These are phyloP conservation scores for Oopsacas minuta DNA, from an alignment of 37 sponge, comb jelly and placozoan species.

Conservation along the genomic window DNA sequence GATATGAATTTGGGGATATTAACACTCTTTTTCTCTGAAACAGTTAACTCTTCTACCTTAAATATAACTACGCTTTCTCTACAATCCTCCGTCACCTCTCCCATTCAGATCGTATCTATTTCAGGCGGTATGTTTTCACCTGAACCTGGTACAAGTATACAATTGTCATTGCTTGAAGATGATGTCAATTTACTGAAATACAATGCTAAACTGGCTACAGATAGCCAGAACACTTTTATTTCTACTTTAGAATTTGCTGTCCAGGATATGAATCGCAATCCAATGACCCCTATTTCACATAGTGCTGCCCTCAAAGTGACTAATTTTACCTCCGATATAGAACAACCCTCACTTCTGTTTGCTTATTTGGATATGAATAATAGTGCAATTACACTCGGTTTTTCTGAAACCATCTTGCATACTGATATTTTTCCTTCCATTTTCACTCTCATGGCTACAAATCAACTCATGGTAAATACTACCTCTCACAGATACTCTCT, in stretches of 20 bases:
- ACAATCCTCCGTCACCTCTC: constrained; percentile 20
- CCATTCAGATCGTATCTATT: neutral
- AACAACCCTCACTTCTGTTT: constrained; percentile 28
- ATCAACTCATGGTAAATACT: neutral
- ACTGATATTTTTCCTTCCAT: constrained; percentile 30
- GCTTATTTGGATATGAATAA: constrained; percentile 52
- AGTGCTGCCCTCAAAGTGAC: constrained; percentile 25
- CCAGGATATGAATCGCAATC: constrained; percentile 48
- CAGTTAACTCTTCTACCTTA: constrained; percentile 53
- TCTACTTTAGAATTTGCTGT: constrained; percentile 27
- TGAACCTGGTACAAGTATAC: constrained; percentile 29
- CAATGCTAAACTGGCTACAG: constrained; percentile 29
- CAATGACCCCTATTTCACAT: constrained; percentile 16
- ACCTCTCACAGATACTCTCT: constrained; percentile 30
- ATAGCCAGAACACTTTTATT: constrained; percentile 34
- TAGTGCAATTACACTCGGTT: constrained; percentile 43
- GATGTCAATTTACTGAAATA: constrained; percentile 63
- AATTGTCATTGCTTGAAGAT: constrained; percentile 24
- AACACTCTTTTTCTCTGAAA: constrained; percentile 58
- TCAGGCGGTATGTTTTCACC: constrained; percentile 32
- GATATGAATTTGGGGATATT: constrained; percentile 48
- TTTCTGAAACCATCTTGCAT: constrained; percentile 37
- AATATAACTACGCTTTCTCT: constrained; percentile 41
- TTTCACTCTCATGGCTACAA: constrained; percentile 28
- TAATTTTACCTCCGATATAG: constrained; percentile 25